Conservation (phyloP, 2,797 vertebrate genomes). For the Oryzias dopingdopingensis region DNA sequence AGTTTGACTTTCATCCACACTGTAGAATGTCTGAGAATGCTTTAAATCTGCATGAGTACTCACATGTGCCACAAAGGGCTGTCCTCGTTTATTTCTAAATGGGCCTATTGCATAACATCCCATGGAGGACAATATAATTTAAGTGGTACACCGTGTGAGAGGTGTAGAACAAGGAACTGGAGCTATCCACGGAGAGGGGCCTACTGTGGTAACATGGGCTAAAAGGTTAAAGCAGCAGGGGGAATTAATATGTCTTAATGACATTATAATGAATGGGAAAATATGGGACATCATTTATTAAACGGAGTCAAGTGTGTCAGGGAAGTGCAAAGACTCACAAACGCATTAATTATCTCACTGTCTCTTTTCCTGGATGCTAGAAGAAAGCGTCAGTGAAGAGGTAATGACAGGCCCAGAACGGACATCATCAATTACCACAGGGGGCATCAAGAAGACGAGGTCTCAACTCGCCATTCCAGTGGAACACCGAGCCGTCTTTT, state of each 20-base stretch:
- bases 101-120: slow-evolving; percentile 59
- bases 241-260: slow-evolving; percentile 82
- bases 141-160: slow-evolving; percentile 58
- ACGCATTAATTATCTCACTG: slow-evolving; percentile 76
- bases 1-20: slow-evolving; percentile 64
- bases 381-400: slow-evolving; percentile 53
- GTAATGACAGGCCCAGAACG: slow-evolving; percentile 71
- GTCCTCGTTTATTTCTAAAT: slow-evolving; percentile 64
- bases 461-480: slow-evolving; percentile 60
- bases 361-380: slow-evolving; percentile 56
- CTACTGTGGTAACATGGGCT: slow-evolving; percentile 57
- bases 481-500: slow-evolving; percentile 57
- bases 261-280: slow-evolving; percentile 83
- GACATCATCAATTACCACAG: slow-evolving; percentile 72
- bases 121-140: slow-evolving; percentile 52
- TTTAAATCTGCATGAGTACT: slow-evolving; percentile 25
- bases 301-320: slow-evolving; percentile 80
- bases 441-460: slow-evolving; percentile 58
- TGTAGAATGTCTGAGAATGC: slow-evolving; percentile 42
- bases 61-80: slow-evolving; percentile 29
- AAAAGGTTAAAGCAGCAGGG: slow-evolving; percentile 79
- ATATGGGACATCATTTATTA: slow-evolving; percentile 81
- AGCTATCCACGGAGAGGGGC: slow-evolving; percentile 49
- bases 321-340: slow-evolving; percentile 72
- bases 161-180: slow-evolving; percentile 65